These are phyloP conservation scores for Rhabdomys dilectus DNA, from an alignment of 2,113 vertebrate genomes.

Conservation along the genomic window DNA sequence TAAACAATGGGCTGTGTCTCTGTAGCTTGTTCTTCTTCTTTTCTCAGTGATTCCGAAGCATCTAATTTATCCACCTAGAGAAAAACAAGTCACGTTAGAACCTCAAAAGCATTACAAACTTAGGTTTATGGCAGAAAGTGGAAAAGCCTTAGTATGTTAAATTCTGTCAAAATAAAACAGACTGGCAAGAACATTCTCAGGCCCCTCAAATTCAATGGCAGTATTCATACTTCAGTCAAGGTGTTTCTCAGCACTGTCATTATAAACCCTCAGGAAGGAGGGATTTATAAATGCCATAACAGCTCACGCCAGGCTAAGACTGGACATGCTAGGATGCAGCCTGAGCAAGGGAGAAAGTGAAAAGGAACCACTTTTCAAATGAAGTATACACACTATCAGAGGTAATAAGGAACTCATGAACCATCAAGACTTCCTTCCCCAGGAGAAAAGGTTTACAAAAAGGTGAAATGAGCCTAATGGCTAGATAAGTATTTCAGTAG, in stretches of 20 bases:
- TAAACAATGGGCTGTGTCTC: conserved; percentile 99
- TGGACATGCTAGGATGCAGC: conserved; percentile 79
- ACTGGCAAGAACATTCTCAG: conserved; percentile 82
- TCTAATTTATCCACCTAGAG: conserved; percentile 98
- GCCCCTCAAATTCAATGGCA: conserved; percentile 87
- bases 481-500: conserved; percentile 19
- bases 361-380: conserved; percentile 73
- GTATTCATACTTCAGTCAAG: conserved; percentile 88
- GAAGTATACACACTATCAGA: conserved; percentile 55
- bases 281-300: conserved; percentile 85
- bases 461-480: conserved; percentile 59
- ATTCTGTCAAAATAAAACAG: conserved; percentile 86
- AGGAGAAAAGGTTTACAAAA: conserved; percentile 69
- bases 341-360: conserved; percentile 75
- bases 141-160: conserved; percentile 92
- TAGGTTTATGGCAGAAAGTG: conserved; percentile 89
- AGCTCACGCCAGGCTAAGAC: conserved; percentile 84
- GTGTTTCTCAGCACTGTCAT: conserved; percentile 81
- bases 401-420: conserved; percentile 61
- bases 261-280: conserved; percentile 84
- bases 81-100: conserved; percentile 83
- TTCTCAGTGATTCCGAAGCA: conserved; percentile 97
- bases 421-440: conserved; percentile 62
- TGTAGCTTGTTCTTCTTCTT: conserved; percentile 99
- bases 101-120: conserved; percentile 74